phyloP scores from a whole-genome alignment of 2,113 vertebrate species.

The Nansenia antarctica region DNA sequence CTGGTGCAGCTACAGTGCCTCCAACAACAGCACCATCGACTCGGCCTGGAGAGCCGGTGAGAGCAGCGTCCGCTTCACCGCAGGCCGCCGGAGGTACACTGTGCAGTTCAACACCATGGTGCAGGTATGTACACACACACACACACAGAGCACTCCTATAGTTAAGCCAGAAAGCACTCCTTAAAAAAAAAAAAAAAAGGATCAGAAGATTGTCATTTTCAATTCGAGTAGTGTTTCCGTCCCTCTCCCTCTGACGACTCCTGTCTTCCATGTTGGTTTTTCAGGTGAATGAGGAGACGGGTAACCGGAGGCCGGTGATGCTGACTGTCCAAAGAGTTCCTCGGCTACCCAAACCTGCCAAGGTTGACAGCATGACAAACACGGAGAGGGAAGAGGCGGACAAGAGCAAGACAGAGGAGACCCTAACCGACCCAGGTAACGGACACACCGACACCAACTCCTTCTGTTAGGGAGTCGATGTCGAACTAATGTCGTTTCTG shows the following conservation, averaged over 20 bases:
- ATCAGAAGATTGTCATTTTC: no score
- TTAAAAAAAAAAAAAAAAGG: no score
- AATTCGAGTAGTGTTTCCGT: not conserved
- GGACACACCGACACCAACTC: not conserved
- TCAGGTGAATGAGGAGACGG: slow-evolving; percentile 93
- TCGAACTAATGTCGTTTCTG: not conserved
- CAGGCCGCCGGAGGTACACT: slow-evolving; percentile 89
- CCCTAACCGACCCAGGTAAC: slow-evolving; percentile 60
- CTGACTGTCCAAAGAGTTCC: slow-evolving; percentile 87
- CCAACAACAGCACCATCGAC: slow-evolving; percentile 94
- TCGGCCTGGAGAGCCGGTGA: slow-evolving; percentile 91
- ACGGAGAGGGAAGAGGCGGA: slow-evolving; percentile 83
- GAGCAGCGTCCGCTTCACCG: slow-evolving; percentile 92
- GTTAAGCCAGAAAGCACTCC: no score
- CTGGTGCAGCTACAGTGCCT: slow-evolving; percentile 95
- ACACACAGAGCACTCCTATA: no score
- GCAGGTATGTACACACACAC: slow-evolving; percentile 84
- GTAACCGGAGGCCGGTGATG: slow-evolving; percentile 91
- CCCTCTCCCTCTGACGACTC: not conserved
- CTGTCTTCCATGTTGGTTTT: not conserved
- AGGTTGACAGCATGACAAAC: slow-evolving; percentile 81
- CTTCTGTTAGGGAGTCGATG: not conserved
- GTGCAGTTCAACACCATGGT: slow-evolving; percentile 96
- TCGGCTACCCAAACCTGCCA: slow-evolving; percentile 78
- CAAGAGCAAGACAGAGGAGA: slow-evolving; percentile 70